Evolutionary conservation across 2,113 vertebrate genomes (phyloP).

Genomic region (Pedetes capensis): DNA sequence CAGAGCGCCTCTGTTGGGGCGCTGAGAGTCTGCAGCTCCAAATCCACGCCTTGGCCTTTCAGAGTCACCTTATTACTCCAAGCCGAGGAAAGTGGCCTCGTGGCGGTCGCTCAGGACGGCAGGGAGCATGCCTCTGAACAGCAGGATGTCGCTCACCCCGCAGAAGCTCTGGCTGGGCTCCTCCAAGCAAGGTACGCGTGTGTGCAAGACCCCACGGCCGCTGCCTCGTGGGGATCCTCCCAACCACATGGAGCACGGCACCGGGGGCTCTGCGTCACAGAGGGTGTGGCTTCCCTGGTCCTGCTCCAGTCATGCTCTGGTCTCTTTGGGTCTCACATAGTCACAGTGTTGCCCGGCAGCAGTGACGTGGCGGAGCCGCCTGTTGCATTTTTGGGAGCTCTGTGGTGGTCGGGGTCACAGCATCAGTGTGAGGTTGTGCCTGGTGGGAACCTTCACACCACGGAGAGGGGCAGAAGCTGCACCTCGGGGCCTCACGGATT

Average conservation of each 20-base stretch:
- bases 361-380: neutral
- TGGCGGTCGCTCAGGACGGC: constrained; percentile 85
- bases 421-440: neutral
- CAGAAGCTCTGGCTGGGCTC: constrained; percentile 86
- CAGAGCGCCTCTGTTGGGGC: no score
- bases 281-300: neutral
- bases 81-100: constrained; percentile 83
- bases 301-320: rapidly evolving
- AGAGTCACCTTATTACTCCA: constrained; percentile 93
- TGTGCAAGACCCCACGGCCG: no score
- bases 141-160: constrained; percentile 70
- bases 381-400: neutral
- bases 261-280: rapidly evolving
- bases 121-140: constrained; percentile 74
- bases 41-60: neutral
- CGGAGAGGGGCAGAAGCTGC: neutral
- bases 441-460: neutral
- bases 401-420: no score
- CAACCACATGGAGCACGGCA: rapidly evolving
- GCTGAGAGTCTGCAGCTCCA: neutral
- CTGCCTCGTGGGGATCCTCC: no score
- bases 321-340: rapidly evolving
- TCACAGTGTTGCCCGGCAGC: rapidly evolving
- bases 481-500: neutral
- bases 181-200: constrained; percentile 86